Evolutionary conservation across 2,888 invertebrate species (phyloP), one percentile per base, ranked within the genome.

Genomic region (Branchellion lobata): DNA sequence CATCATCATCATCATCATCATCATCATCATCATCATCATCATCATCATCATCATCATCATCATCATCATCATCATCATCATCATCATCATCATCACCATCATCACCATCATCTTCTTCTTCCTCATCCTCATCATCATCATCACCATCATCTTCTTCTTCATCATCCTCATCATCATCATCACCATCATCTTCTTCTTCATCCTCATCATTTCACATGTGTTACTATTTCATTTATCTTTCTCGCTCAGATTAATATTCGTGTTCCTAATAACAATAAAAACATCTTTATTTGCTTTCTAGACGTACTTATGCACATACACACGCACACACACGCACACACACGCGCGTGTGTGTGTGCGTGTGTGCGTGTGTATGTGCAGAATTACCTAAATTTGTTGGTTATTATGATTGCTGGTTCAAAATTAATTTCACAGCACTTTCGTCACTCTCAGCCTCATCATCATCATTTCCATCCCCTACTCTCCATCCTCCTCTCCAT

Each of bases 41-140:
- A 40, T 47, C 75, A 2, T 75, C 47, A 2, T 47, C 75, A 40
- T 75, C 75, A 75, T 75, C 75, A 75, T 51, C 53, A 24, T 51
- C 53, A 51, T 14, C 75, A 51, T 76, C 61, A 31, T 2, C 61
- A 31, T 29, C 31, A 51, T 53, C 61, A 61, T 76, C 61, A 76
- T 57, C 61, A 14, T 53, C 61, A 21, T 76, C 61, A 24, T 57
- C 61, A 57, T 24, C 29, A 51, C 53, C 61, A 74, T 80, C 57
- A 79, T 80, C 74, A 79, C 80, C 68, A 79, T 80, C 79, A 73
- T 74, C 79, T 34, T 73, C 1, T 34, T 73, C 1, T 8, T 73
- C 8, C 31, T 73, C 1, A 24, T 73, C 0, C 24, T 0, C 1
- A 29, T 31, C 0, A 69, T 18, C 18, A 34, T 75, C 75, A 3